phyloP scores from a whole-genome alignment of 2,797 vertebrate species.

The Pelodytes ibericus region DNA sequence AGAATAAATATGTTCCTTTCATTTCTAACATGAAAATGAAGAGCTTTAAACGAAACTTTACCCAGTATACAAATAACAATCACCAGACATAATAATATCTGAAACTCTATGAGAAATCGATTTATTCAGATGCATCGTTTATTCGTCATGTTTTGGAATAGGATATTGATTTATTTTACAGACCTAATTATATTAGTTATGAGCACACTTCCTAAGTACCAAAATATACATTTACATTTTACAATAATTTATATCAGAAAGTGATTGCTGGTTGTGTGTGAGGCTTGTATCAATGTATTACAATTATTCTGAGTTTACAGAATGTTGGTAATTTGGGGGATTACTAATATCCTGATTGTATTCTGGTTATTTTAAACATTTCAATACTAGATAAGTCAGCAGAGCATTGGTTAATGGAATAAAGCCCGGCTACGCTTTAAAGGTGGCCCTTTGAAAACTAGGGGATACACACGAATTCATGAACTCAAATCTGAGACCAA shows the following conservation, averaged over 20 bases:
- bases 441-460: no score
- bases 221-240: constrained; percentile 8
- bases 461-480: no score
- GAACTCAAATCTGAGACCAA: no score
- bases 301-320: neutral
- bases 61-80: constrained; percentile 24
- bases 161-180: constrained; percentile 48
- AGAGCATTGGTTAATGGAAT: no score
- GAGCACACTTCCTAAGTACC: constrained; percentile 13
- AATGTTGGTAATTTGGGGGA: neutral
- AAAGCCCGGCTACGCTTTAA: no score
- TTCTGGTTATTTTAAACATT: neutral
- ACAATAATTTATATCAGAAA: neutral
- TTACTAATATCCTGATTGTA: neutral
- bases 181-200: constrained; percentile 39
- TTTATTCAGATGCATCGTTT: constrained; percentile 30
- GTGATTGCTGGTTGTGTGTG: neutral
- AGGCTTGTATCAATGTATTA: neutral
- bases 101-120: constrained; percentile 30
- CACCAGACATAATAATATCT: constrained; percentile 7
- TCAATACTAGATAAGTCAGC: no score
- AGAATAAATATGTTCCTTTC: constrained; percentile 17
- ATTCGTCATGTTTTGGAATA: constrained; percentile 40
- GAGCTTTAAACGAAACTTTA: constrained; percentile 11
- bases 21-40: neutral